Conservation (phyloP, 2,113 vertebrate species). For the Solea solea region DNA sequence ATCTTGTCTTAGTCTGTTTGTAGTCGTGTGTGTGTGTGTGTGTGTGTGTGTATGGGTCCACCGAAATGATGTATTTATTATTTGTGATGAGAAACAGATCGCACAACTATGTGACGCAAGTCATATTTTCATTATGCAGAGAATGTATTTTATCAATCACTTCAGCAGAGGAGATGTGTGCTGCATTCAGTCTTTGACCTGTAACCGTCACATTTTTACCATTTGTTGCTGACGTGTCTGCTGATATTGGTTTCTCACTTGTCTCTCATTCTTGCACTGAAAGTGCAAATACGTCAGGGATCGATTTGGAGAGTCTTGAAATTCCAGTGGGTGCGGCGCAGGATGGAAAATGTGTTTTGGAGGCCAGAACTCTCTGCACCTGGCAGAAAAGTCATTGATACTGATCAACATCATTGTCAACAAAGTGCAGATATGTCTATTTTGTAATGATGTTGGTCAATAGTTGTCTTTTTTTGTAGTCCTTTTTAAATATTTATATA, state of each 20-base stretch:
- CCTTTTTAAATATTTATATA: slow-evolving; percentile 37
- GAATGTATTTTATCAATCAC: not conserved
- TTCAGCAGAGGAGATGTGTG: not conserved
- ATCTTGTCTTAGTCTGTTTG: too few species aligned
- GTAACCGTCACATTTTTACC: not conserved
- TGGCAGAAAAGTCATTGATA: slow-evolving; percentile 26
- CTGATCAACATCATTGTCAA: slow-evolving; percentile 41
- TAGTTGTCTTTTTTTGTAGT: slow-evolving; percentile 13
- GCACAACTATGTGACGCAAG: not conserved
- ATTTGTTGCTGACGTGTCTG: slow-evolving; percentile 10
- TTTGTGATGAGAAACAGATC: not conserved
- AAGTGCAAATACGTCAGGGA: slow-evolving; percentile 50
- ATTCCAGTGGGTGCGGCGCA: slow-evolving; percentile 47
- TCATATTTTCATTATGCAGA: not conserved
- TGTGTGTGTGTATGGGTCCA: too few species aligned
- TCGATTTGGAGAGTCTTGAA: slow-evolving; percentile 41
- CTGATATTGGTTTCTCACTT: slow-evolving; percentile 24
- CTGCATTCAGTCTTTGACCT: slow-evolving; percentile 14
- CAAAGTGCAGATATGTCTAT: slow-evolving; percentile 12
- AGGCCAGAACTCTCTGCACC: slow-evolving; percentile 40
- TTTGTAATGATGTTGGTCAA: slow-evolving; percentile 1
- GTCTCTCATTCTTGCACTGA: slow-evolving; percentile 28
- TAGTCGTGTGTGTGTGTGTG: too few species aligned
- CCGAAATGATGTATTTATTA: not conserved
- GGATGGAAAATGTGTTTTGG: slow-evolving; percentile 29